Conservation (phyloP, 2,113 vertebrate species). For the Acinonyx jubatus region DNA sequence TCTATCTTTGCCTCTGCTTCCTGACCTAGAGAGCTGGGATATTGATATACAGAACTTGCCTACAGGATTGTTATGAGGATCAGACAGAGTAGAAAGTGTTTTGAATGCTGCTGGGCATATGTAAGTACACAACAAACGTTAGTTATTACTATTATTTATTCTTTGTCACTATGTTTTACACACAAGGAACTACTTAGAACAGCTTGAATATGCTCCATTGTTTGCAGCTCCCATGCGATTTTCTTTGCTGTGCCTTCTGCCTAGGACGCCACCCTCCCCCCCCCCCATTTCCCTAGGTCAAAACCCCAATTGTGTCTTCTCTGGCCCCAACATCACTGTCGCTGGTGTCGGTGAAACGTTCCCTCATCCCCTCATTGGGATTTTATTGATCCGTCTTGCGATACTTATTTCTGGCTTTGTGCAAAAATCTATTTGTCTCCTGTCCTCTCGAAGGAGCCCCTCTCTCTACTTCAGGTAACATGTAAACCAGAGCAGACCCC, state of each 20-base stretch:
- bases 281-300: neutral
- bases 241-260: neutral
- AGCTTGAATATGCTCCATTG: neutral
- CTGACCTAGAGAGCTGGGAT: neutral
- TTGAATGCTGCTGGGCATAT: too few species aligned
- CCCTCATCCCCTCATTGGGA: neutral
- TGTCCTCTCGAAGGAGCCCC: neutral
- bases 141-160: neutral
- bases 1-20: neutral
- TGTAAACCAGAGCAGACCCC: neutral
- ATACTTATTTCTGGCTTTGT: neutral
- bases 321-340: neutral
- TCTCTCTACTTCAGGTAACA: neutral
- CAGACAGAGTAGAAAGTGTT: neutral
- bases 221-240: neutral
- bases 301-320: neutral
- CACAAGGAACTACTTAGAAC: constrained; percentile 6
- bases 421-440: neutral
- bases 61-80: neutral
- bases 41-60: neutral
- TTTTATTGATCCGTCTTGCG: neutral
- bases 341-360: neutral
- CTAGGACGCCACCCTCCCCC: neutral
- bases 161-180: neutral
- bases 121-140: neutral